Base-by-base conservation (phyloP, 1,140 invertebrate genomes). In the Notospermus geniculatus region DNA sequence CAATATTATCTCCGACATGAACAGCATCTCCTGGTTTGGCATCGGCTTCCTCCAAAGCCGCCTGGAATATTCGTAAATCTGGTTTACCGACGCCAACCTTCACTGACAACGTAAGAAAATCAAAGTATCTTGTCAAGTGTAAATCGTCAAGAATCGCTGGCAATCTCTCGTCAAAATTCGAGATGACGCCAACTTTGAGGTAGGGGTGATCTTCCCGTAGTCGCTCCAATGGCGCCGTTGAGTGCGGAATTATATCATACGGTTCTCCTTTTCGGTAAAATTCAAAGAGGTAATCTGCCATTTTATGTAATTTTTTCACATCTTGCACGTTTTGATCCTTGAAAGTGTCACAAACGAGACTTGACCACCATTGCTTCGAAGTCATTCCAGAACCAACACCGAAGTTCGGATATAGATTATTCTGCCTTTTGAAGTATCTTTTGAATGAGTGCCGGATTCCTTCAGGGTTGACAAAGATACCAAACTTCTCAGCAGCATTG, bases 161-260 rank as follows among this genome's bases (percentile, higher is more conserved):
- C 0, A 95, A 79, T 57, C 91, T 84, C 52, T 90, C 87, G 82
- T 95, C 92, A 83, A 90, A 93, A 81, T 96, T 96, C 15, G 91
- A 92, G 66, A 95, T 88, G 0, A 93, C 86, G 19, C 92, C 92
- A 4, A 83, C 13, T 54, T 70, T 72, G 1, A 83, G n/a, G n/a
- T 50, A 27, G n/a, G n/a, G 29, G 7, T 64, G 62, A 28, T 63
- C 65, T 15, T 67, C 59, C 28, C 69, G 72, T 25, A 95, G 64
- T 2, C 80, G 70, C 30, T 86, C 75, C 0, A 95, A 80, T 32
- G 91, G 76, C 29, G 87, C 83, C 2, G 83, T 69, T 15, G 86
- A 83, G 4, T 88, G 89, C 39, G 88, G 84, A 66, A 85, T 84
- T 22, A 86, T 77, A 71, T 87, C 80, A 91, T 91, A 95, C 72